Evolutionary conservation across 2,888 invertebrate species (phyloP), one percentile per base, ranked within the genome.

Genomic region (Chrysodeixis includens): DNA sequence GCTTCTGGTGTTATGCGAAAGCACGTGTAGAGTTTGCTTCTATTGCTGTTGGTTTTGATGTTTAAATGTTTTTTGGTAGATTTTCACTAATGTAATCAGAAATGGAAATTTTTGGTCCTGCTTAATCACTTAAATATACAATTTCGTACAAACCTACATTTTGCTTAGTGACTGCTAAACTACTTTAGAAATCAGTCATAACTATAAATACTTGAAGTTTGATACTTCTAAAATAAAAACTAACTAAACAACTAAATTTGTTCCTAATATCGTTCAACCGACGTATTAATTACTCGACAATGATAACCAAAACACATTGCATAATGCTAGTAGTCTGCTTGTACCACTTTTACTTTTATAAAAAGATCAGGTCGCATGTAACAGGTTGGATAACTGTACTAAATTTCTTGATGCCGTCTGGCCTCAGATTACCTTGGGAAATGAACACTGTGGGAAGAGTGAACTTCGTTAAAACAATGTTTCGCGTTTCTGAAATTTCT

Each of bases 271-370:
- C 4, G 9, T 20, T 49, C 20, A 49, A 20, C 10, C 10, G 10
- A 20, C 20, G 18, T 64, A 66, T 73, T 63, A 71, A 67, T 67
- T 60, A 44, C 53, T n/a, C 2, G 5, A 56, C 46, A 52, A 51
- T 53, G 54, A 35, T 22, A 58, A 22, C 26, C 6, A 30, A 54
- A 66, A 68, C 12, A 20, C 7, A 75, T 79, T 76, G 68, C 62
- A 46, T 66, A 81, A 64, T 61, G 8, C 54, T 30, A 56, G 40
- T 30, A 54, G 54, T 56, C 49, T 56, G 49, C 62, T 62, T 56
- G 66, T 66, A 72, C 51, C 52, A 79, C 76, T 81, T 78, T 76
- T 81, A 78, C 76, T 81, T 81, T 76, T 56, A 61, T 66, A 62
- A 58, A 46, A 63, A 44, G 57, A 69, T 46, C 55, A 59, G 61